Evolutionary conservation across 2,113 vertebrate genomes (phyloP).

Genomic region (Gasterosteus nipponicus): DNA sequence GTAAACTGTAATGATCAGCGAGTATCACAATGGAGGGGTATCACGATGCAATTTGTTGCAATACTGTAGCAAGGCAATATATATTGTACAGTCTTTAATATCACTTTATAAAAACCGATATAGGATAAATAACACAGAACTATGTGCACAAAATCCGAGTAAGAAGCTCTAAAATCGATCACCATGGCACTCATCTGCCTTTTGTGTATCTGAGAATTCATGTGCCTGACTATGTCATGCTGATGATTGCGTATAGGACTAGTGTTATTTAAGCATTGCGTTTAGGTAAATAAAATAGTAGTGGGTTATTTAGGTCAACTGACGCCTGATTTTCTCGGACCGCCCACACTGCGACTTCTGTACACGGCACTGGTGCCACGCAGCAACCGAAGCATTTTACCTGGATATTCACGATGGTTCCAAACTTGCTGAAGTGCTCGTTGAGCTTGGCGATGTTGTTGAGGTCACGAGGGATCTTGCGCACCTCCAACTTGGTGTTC

Average conservation of each 20-base stretch:
- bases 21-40: background rate
- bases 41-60: background rate
- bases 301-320: background rate
- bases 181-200: background rate
- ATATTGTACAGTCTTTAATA: background rate
- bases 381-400: conserved; percentile 68
- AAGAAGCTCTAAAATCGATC: background rate
- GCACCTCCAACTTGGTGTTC: conserved; percentile 95
- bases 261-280: background rate
- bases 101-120: background rate
- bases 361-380: background rate
- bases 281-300: background rate
- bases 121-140: background rate
- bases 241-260: background rate
- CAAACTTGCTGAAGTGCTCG: conserved; percentile 98
- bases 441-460: conserved; percentile 98
- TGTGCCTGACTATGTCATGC: background rate
- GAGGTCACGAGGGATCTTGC: conserved; percentile 93
- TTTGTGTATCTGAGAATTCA: no score
- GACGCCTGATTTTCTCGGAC: background rate
- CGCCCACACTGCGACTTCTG: background rate
- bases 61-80: background rate
- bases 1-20: no score
- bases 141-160: background rate
- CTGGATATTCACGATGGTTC: conserved; percentile 98